Percentiles rank a stretch among this genome's conserved stretches.
Evolutionary conservation across 2,113 vertebrate genomes (phyloP).

Genomic region (Piprites chloris): DNA sequence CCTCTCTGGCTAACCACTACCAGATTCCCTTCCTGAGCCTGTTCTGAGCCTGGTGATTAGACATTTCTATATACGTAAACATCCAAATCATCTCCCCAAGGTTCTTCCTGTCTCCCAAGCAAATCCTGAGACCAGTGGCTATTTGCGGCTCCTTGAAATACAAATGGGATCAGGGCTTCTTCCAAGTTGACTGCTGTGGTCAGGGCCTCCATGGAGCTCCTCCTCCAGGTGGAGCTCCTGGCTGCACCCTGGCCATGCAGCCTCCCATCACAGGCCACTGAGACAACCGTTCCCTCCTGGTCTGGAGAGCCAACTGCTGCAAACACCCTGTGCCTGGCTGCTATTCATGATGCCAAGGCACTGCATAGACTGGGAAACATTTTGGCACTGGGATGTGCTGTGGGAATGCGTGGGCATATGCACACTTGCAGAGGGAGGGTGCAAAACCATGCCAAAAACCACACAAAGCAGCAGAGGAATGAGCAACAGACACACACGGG

Average conservation of each 20-base stretch:
- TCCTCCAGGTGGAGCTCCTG: too few relatives aligned
- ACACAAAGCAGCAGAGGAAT: neutral
- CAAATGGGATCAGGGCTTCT: neutral
- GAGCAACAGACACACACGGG: neutral
- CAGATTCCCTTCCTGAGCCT: constrained; percentile 39
- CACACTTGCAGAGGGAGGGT: neutral
- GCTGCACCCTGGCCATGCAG: neutral
- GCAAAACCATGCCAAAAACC: neutral
- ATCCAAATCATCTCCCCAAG: neutral
- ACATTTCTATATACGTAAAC: constrained; percentile 13
- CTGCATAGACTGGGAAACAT: accelerated
- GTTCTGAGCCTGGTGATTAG: neutral
- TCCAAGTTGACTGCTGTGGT: neutral
- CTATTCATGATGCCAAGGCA: neutral
- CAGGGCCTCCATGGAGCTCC: neutral
- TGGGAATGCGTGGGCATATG: accelerated
- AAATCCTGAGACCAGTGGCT: neutral
- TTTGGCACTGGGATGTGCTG: neutral
- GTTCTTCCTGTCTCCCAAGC: constrained; percentile 25
- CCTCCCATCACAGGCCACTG: neutral
- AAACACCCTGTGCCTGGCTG: accelerated
- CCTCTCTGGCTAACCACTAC: constrained; percentile 39
- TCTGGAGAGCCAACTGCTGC: neutral
- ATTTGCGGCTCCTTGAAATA: constrained; percentile 12
- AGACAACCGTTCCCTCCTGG: neutral